Evolutionary conservation across 2,888 invertebrate species (phyloP).

Genomic region (Trissonchulus latispiculum): DNA sequence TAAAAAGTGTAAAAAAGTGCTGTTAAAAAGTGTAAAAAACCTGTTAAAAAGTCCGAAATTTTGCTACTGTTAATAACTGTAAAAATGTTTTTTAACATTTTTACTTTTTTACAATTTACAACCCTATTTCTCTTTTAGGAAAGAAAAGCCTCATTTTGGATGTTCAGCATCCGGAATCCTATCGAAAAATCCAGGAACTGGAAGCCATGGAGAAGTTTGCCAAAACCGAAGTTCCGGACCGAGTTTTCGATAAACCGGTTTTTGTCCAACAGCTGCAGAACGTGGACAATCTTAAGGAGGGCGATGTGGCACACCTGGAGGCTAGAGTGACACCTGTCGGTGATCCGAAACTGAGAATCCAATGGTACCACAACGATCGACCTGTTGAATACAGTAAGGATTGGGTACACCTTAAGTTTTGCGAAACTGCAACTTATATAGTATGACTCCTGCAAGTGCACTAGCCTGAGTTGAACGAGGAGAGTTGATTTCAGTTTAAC

Average conservation of each 20-base stretch:
- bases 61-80: too few species aligned
- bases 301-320: conserved; percentile 89
- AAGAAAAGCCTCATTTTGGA: conserved; percentile 61
- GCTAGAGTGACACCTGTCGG: conserved; percentile 29
- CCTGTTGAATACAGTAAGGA: conserved; percentile 52
- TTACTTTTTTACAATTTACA: neutral
- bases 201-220: conserved; percentile 55
- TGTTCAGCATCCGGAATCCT: conserved; percentile 79
- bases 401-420: neutral
- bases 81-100: too few species aligned
- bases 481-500: too few species aligned
- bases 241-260: conserved; percentile 63
- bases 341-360: conserved; percentile 39
- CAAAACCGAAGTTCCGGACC: conserved; percentile 65
- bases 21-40: too few species aligned
- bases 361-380: conserved; percentile 65
- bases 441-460: neutral
- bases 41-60: too few species aligned
- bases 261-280: conserved; percentile 78
- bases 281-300: conserved; percentile 74
- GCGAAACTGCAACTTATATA: neutral
- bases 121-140: conserved; percentile 25
- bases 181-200: conserved; percentile 75
- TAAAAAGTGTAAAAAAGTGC: too few species aligned
- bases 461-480: too few species aligned